phyloP scores from a whole-genome alignment of 1,140 invertebrate genomes.

The Brachionus calyciflorus region DNA sequence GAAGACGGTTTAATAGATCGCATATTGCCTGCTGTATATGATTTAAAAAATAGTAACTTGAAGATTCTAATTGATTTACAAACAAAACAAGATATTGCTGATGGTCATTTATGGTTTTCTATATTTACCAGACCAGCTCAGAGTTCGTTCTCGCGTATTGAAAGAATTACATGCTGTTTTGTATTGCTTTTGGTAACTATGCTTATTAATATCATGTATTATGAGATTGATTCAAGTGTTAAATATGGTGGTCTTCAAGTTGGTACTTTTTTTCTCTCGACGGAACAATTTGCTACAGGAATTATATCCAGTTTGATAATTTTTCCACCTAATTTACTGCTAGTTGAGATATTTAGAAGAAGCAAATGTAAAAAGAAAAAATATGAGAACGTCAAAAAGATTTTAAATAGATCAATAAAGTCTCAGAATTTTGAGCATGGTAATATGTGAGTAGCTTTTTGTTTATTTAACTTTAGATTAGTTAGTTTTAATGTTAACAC shows the following conservation, averaged over 20 bases:
- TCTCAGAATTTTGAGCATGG: background rate
- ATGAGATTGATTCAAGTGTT: slow-evolving; percentile 53
- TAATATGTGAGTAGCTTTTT: background rate
- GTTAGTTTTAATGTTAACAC: too few species aligned
- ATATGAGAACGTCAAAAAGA: background rate
- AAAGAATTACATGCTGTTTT: slow-evolving; percentile 65
- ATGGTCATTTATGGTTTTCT: slow-evolving; percentile 66
- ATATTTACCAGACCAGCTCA: slow-evolving; percentile 63
- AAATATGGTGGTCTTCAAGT: slow-evolving; percentile 55
- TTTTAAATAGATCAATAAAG: background rate
- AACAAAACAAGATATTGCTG: slow-evolving; percentile 61
- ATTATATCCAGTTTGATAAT: slow-evolving; percentile 24
- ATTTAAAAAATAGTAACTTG: slow-evolving; percentile 62
- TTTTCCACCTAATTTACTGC: slow-evolving; percentile 13
- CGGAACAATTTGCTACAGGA: slow-evolving; percentile 57
- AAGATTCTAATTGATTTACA: slow-evolving; percentile 62
- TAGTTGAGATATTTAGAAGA: slow-evolving; percentile 37
- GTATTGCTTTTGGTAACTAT: slow-evolving; percentile 64
- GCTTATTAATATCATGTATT: slow-evolving; percentile 66
- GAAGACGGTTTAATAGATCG: slow-evolving; percentile 64
- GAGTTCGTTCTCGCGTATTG: slow-evolving; percentile 62
- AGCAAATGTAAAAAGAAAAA: background rate
- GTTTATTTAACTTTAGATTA: too few species aligned
- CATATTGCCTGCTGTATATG: slow-evolving; percentile 63
- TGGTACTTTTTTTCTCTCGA: slow-evolving; percentile 61